A percentile compares a stretch with the other conserved stretches of the same genome.
Conservation (phyloP, 2,113 vertebrate species). For the Notothenia rossii region DNA sequence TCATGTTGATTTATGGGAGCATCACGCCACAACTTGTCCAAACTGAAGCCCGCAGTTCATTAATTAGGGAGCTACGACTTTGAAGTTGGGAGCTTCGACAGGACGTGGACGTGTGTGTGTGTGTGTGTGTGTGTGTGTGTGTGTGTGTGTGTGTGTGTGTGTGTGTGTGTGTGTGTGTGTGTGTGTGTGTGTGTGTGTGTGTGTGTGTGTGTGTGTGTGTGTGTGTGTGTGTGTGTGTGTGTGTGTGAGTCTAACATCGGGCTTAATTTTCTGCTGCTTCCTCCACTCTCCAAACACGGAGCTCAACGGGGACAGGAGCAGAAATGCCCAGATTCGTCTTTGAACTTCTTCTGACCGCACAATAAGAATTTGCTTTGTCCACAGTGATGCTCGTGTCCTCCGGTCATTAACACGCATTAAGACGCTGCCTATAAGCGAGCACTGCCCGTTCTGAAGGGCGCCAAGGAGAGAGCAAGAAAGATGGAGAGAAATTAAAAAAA, state of each 20-base stretch:
- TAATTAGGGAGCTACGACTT: conserved; percentile 99
- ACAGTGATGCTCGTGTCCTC: conserved; percentile 93
- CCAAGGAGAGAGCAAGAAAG: conserved; percentile 44
- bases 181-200: conserved; percentile 44
- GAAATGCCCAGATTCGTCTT: conserved; percentile 94
- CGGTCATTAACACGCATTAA: conserved; percentile 97
- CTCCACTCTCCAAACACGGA: conserved; percentile 84
- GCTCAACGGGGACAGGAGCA: conserved; percentile 86
- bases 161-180: conserved; percentile 75
- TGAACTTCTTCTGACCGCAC: conserved; percentile 98
- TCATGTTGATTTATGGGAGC: conserved; percentile 99
- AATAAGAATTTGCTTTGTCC: conserved; percentile 99
- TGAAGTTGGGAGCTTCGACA: conserved; percentile 90
- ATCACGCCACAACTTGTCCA: conserved; percentile 99
- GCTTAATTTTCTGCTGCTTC: conserved; percentile 93
- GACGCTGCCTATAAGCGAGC: conserved; percentile 92
- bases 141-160: conserved; percentile 46
- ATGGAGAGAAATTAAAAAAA: conserved; percentile 64
- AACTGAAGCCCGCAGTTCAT: conserved; percentile 99
- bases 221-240: conserved; percentile 60
- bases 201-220: conserved; percentile 74
- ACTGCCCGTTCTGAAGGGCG: conserved; percentile 83
- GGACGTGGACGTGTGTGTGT: conserved; percentile 51
- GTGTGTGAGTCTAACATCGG: conserved; percentile 86
- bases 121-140: conserved; percentile 71